Base-by-base conservation (phyloP, 1,140 invertebrate genomes). In the Drosophila kanapiae region DNA sequence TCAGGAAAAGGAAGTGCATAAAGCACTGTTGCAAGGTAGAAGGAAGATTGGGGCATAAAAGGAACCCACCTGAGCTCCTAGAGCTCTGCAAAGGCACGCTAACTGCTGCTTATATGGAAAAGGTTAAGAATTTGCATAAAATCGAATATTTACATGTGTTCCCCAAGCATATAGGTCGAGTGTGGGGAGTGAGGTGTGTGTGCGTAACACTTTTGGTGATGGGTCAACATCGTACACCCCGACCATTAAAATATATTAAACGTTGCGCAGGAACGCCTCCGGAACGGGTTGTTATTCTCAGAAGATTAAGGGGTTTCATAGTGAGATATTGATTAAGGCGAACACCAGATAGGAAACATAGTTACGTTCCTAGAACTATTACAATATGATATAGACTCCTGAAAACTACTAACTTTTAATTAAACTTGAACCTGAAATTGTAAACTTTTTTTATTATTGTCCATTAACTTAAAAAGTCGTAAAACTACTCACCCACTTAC, bases 51-150 rank as follows among this genome's bases (percentile, higher is more conserved):
- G 31, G 47, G 37, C 23, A 43, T 43, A 54, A 70, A 71, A 53
- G 38, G 58, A 18, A 75, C 47, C 42, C 23, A 23, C 49, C 49
- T 43, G 23, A 27, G 14, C 29, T 58, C 56, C 45, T 35, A 35
- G 40, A 9, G 84, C 51, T 70, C 80, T 51, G 68, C 59, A 78
- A 80, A 69, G 62, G 69, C 84, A 88, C 81, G 85, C 84, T 40
- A 87, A 84, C 78, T 47, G 65, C 58, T 68, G 63, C 53, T 64
- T 48, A 69, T 63, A 69, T 68, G 72, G 57, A 67, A 88, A 87
- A 88, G 84, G 84, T 90, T 88, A 90, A 62, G 58, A 80, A 88
- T 88, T 88, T 81, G 74, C 84, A 88, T 88, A 88, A 88, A 88
- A 88, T 88, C 84, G 84, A 88, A 87, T 78, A 78, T 70, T 81